Evolutionary conservation across 1,140 invertebrate genomes (phyloP).

Genomic region (Pemphigus obesinymphae): DNA sequence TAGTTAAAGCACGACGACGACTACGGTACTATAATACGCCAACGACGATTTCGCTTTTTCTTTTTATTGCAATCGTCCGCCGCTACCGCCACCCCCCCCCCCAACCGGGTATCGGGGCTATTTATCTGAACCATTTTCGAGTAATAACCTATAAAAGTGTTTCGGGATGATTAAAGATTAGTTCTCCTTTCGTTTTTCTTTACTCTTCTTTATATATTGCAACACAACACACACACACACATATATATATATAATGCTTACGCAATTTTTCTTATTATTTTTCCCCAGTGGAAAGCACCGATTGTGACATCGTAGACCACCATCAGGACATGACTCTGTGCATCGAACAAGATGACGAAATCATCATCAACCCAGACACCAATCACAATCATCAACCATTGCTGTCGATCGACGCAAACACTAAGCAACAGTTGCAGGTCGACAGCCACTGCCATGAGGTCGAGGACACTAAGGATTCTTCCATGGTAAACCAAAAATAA

Average conservation of each 20-base stretch:
- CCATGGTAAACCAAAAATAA: conserved; percentile 11
- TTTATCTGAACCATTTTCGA: conserved; percentile 29
- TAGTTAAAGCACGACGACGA: conserved; percentile 27
- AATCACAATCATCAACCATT: conserved; percentile 25
- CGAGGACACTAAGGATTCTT: conserved; percentile 30
- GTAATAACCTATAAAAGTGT: conserved; percentile 37
- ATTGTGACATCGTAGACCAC: conserved; percentile 13
- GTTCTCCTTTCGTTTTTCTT: neutral
- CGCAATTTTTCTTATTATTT: conserved; percentile 2
- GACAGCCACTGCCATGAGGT: neutral
- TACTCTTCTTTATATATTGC: neutral
- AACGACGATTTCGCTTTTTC: conserved; percentile 40
- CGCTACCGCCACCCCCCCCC: neutral
- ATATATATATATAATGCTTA: neutral
- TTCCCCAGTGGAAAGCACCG: conserved; percentile 20
- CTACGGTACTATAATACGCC: neutral
- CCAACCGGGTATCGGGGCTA: conserved; percentile 14
- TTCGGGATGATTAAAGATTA: conserved; percentile 38
- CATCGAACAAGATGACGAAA: conserved; percentile 22
- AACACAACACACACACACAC: neutral
- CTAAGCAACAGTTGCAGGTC: neutral
- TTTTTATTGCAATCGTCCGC: conserved; percentile 32
- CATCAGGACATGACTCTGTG: conserved; percentile 29
- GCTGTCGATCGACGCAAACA: neutral
- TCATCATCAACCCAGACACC: conserved; percentile 31